Evolutionary conservation across 2,797 vertebrate species (phyloP).

Genomic region (Scarus forsteni): DNA sequence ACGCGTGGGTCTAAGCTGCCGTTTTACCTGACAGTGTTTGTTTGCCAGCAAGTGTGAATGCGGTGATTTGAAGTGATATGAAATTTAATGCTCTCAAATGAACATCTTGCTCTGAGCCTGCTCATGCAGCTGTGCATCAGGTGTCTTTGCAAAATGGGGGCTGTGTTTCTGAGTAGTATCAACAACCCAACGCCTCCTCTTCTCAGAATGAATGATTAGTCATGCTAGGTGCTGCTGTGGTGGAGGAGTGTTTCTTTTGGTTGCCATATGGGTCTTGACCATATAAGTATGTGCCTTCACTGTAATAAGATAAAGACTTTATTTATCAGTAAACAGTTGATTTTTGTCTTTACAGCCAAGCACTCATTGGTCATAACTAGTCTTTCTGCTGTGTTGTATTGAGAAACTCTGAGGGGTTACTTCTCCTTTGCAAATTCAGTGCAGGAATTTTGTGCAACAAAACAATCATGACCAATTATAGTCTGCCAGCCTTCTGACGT

Average conservation of each 20-base stretch:
- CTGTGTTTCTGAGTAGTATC: conserved; percentile 73
- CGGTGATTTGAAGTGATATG: not conserved
- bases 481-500: conserved; percentile 8
- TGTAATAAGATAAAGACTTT: conserved; percentile 18
- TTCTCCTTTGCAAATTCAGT: conserved; percentile 1
- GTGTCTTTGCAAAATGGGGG: conserved; percentile 63
- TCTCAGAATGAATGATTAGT: conserved; percentile 83
- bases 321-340: conserved; percentile 15
- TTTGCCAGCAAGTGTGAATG: conserved; percentile 25
- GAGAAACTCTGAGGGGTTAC: not conserved
- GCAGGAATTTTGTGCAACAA: not conserved
- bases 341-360: conserved; percentile 4
- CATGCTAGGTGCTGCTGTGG: conserved; percentile 78
- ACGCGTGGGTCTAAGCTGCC: conserved; percentile 7
- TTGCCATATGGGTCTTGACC: conserved; percentile 73
- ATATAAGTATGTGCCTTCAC: conserved; percentile 59
- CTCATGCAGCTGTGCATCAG: conserved; percentile 49
- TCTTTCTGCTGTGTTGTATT: conserved; percentile 4
- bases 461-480: not conserved
- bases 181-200: conserved; percentile 80
- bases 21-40: too few relatives aligned
- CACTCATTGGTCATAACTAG: not conserved
- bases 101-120: conserved; percentile 21
- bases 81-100: conserved; percentile 26
- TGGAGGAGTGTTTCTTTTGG: conserved; percentile 78